Conservation (phyloP, 2,113 vertebrate genomes). For the Brachypteracias leptosomus region DNA sequence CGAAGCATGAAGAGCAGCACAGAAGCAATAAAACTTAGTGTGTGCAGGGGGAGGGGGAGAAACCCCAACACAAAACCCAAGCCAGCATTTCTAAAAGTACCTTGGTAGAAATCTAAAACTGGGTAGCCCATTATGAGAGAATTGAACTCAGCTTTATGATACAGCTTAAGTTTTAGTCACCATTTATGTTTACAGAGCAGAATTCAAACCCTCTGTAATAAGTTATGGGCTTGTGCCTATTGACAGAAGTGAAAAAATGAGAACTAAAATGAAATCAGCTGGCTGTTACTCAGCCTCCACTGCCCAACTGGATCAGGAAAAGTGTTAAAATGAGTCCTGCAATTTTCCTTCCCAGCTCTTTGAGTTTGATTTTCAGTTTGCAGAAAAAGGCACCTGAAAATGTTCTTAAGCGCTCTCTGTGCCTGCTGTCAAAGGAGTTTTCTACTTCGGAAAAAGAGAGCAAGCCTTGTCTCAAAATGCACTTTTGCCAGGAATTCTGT, state of each 20-base stretch:
- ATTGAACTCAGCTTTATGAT: background rate
- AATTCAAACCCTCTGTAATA: conserved; percentile 9
- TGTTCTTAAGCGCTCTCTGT: conserved; percentile 16
- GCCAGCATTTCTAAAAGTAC: background rate
- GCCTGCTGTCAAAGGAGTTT: background rate
- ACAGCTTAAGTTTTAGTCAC: background rate
- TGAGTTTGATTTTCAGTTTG: conserved; percentile 1
- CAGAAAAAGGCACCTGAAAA: background rate
- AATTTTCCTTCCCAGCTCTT: background rate
- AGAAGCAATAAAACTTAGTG: background rate
- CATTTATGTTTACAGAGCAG: background rate
- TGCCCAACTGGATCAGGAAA: background rate
- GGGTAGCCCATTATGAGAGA: background rate
- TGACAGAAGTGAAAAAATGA: conserved; percentile 32
- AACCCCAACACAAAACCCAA: background rate
- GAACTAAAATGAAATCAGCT: conserved; percentile 38
- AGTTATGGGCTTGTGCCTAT: background rate
- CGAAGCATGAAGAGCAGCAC: background rate
- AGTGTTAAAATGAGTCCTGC: background rate
- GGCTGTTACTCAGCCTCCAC: background rate
- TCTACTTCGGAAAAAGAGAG: conserved; percentile 50
- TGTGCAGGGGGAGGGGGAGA: background rate
- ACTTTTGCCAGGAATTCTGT: conserved; percentile 41
- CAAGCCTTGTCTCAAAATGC: background rate
- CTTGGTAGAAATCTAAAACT: background rate